Conservation (phyloP, 2,797 vertebrate species). For the Gadopsis bispinosus region DNA sequence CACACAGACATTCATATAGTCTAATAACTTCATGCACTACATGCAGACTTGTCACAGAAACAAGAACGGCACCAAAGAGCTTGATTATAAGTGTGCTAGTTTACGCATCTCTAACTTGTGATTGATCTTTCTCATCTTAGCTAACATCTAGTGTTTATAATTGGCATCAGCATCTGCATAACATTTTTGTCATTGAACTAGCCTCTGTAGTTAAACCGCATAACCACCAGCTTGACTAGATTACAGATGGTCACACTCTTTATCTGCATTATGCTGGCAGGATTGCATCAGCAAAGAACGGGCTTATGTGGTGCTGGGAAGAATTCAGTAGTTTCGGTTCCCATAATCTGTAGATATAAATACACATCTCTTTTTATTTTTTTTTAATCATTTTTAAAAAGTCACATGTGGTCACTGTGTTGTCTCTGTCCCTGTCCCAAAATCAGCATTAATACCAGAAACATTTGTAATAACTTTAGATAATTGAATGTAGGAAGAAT, state of each 20-base stretch:
- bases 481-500: background rate
- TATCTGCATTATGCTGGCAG: background rate
- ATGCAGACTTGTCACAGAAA: conserved; percentile 9
- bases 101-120: background rate
- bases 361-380: background rate
- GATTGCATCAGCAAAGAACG: background rate
- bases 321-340: conserved; percentile 25
- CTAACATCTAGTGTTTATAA: background rate
- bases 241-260: background rate
- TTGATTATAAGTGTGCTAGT: background rate
- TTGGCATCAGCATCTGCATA: background rate
- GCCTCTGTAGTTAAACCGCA: background rate
- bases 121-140: background rate
- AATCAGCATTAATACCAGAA: background rate
- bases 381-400: background rate
- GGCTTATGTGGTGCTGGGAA: background rate
- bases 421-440: background rate
- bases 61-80: background rate
- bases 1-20: conserved; percentile 4
- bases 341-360: conserved; percentile 19
- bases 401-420: background rate
- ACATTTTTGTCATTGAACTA: background rate
- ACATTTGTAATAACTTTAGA: background rate
- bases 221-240: background rate
- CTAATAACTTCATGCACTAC: background rate